Conservation (phyloP, 2,888 invertebrate species). For the Cheilosia urbana region DNA sequence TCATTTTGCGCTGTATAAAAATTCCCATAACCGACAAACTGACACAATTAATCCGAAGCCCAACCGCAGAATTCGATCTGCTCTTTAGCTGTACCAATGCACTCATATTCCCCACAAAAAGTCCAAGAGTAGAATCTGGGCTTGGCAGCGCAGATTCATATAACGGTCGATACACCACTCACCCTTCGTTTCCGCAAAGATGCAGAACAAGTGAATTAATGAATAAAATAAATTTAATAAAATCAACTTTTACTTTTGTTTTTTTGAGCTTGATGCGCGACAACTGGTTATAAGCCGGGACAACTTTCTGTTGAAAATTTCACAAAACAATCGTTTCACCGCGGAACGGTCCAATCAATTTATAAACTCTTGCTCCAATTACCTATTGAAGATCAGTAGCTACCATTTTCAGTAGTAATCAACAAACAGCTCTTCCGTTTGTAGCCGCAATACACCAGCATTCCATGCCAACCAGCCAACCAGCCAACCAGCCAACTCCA, state of each 20-base stretch:
- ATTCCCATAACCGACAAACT: conserved; percentile 47
- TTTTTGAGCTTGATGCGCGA: background rate
- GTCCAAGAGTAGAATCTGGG: conserved; percentile 34
- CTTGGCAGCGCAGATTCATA: conserved; percentile 20
- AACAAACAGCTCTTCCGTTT: conserved; percentile 36
- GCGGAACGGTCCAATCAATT: conserved; percentile 41
- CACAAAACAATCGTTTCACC: conserved; percentile 15
- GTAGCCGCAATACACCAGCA: background rate
- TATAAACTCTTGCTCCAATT: conserved; percentile 58
- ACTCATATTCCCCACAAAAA: conserved; percentile 17
- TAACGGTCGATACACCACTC: conserved; percentile 1
- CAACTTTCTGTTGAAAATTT: conserved; percentile 62
- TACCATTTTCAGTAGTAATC: conserved; percentile 24
- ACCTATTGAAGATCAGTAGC: conserved; percentile 55
- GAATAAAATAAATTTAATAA: conserved; percentile 24
- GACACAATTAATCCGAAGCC: conserved; percentile 21
- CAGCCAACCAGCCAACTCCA: conserved; percentile 20
- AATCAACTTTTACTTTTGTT: conserved; percentile 59
- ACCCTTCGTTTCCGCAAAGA: conserved; percentile 25
- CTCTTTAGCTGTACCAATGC: conserved; percentile 41
- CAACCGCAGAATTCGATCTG: conserved; percentile 58
- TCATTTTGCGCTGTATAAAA: conserved; percentile 11
- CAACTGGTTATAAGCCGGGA: conserved; percentile 34
- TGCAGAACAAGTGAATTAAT: conserved; percentile 28
- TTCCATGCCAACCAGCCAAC: conserved; percentile 13